phyloP scores from a whole-genome alignment of 37 sponge, comb jelly and placozoan genomes.

The Dysidea cf. avara region DNA sequence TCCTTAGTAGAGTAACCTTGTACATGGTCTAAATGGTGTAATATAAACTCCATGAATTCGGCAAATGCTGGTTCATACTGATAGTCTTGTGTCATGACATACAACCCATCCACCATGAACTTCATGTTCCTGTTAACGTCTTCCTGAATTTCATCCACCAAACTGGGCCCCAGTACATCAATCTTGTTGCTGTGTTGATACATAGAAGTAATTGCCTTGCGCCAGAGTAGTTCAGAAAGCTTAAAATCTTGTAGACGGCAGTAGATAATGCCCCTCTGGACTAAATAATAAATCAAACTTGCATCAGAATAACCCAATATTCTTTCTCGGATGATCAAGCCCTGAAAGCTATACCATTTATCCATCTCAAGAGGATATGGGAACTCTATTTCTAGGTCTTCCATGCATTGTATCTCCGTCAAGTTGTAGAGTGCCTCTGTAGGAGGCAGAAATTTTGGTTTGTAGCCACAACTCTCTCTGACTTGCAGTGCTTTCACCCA shows the following conservation, averaged over 20 bases:
- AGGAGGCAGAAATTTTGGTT: slow-evolving; percentile 34
- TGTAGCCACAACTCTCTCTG: slow-evolving; percentile 8
- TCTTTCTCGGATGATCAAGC: slow-evolving; percentile 78
- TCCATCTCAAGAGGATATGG: slow-evolving; percentile 20
- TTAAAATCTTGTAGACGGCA: slow-evolving; percentile 17
- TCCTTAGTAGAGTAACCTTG: too few species aligned
- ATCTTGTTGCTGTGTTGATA: too few species aligned
- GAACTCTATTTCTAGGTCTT: too few species aligned
- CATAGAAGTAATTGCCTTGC: slow-evolving; percentile 54
- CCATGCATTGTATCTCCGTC: slow-evolving; percentile 30
- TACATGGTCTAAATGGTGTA: too few species aligned
- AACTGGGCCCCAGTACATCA: too few species aligned
- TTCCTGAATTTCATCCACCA: slow-evolving; percentile 53
- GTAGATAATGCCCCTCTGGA: slow-evolving; percentile 49
- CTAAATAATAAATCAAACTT: slow-evolving; percentile 70
- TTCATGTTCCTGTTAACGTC: slow-evolving; percentile 80
- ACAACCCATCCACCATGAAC: slow-evolving; percentile 52
- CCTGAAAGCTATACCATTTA: too few species aligned
- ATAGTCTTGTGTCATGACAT: slow-evolving; percentile 41
- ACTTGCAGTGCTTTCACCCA: slow-evolving; percentile 35
- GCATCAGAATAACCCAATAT: slow-evolving; percentile 76
- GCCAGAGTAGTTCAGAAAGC: slow-evolving; percentile 58
- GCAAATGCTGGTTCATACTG: slow-evolving; percentile 41
- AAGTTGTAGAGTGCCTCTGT: slow-evolving; percentile 38
- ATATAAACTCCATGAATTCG: slow-evolving; percentile 49